A percentile compares a stretch with the other conserved stretches of the same genome.
phyloP scores from a whole-genome alignment of 2,797 vertebrate genomes.

The Coranthus polyacanthus region DNA sequence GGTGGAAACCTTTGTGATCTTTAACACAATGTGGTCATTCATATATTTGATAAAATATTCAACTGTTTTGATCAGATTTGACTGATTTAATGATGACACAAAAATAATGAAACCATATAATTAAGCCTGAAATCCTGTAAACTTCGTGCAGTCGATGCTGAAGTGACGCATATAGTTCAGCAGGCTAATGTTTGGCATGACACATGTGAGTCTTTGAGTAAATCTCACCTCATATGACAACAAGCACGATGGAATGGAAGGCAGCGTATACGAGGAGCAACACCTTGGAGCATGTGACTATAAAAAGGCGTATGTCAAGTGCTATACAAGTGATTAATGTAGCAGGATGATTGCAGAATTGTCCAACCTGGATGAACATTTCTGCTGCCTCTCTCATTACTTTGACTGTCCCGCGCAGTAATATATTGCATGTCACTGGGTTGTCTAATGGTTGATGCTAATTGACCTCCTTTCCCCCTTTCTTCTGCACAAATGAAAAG shows the following conservation, averaged over 20 bases:
- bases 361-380: slow-evolving; percentile 78
- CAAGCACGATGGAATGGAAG: slow-evolving; percentile 38
- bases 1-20: slow-evolving; percentile 56
- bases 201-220: slow-evolving; percentile 60
- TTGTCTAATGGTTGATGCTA: slow-evolving; percentile 89
- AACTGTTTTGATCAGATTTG: slow-evolving; percentile 8
- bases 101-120: neutral
- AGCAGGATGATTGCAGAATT: slow-evolving; percentile 63
- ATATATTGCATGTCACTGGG: slow-evolving; percentile 85
- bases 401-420: slow-evolving; percentile 83
- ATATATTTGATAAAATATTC: slow-evolving; percentile 4
- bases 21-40: slow-evolving; percentile 25
- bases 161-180: slow-evolving; percentile 24
- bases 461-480: slow-evolving; percentile 86
- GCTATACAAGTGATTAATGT: slow-evolving; percentile 73
- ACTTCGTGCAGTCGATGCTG: slow-evolving; percentile 9
- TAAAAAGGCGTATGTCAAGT: slow-evolving; percentile 68
- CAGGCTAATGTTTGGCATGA: slow-evolving; percentile 54
- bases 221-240: slow-evolving; percentile 61
- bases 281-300: slow-evolving; percentile 39
- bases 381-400: slow-evolving; percentile 84
- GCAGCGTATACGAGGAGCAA: slow-evolving; percentile 26
- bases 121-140: slow-evolving; percentile 1
- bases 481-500: slow-evolving; percentile 87
- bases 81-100: slow-evolving; percentile 17